Percentiles rank a stretch among this genome's conserved stretches.
These are phyloP conservation scores for Pelmatolapia mariae DNA, from an alignment of 2,113 vertebrate genomes.

Conservation along the genomic window DNA sequence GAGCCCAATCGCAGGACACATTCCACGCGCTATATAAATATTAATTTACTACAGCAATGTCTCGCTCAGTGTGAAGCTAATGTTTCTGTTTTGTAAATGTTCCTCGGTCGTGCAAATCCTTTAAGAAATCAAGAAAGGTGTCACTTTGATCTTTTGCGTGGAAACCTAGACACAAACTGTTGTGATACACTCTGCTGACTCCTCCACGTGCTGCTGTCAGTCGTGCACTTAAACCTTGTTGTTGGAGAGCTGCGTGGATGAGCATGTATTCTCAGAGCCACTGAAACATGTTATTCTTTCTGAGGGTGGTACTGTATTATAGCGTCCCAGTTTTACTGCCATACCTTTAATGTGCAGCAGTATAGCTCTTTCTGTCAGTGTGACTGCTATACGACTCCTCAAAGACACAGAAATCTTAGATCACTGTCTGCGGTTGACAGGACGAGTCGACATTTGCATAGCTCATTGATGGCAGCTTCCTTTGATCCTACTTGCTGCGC, in stretches of 20 bases:
- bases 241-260: neutral
- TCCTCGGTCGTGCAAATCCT: neutral
- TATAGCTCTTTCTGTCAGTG: conserved; percentile 21
- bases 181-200: neutral
- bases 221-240: neutral
- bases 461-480: conserved; percentile 48
- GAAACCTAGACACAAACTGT: neutral
- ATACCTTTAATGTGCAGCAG: neutral
- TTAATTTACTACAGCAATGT: conserved; percentile 7
- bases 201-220: neutral
- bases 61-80: neutral
- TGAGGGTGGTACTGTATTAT: neutral
- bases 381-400: conserved; percentile 17
- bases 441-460: conserved; percentile 48
- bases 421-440: conserved; percentile 31
- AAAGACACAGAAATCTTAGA: conserved; percentile 27
- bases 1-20: neutral
- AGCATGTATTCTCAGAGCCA: neutral
- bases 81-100: conserved; percentile 23
- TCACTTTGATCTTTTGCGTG: neutral
- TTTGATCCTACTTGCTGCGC: conserved; percentile 51
- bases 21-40: conserved; percentile 28
- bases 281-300: neutral
- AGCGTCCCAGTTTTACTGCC: neutral
- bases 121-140: neutral